phyloP scores from a whole-genome alignment of 1,140 invertebrate genomes.

The Protaetia brevitarsis region DNA sequence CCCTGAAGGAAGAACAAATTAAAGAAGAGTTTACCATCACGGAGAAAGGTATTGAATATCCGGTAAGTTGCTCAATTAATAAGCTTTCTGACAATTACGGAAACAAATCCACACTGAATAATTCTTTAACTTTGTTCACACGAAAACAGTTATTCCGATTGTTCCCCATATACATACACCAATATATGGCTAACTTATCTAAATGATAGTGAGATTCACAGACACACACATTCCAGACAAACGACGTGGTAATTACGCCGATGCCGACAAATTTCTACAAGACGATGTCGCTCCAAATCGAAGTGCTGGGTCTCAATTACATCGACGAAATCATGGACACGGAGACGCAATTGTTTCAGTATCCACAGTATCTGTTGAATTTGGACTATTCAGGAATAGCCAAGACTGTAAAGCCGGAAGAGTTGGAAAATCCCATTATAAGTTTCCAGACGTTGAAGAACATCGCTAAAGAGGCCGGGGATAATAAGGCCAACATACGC shows the following conservation, averaged over 20 bases:
- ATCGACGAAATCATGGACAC: background rate
- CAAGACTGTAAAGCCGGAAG: background rate
- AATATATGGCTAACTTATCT: too few species aligned
- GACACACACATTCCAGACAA: conserved; percentile 19
- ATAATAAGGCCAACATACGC: background rate
- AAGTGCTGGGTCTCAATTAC: background rate
- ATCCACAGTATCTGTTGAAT: background rate
- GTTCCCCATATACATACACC: too few species aligned
- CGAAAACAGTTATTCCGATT: too few species aligned
- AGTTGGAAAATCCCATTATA: background rate
- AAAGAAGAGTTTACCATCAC: conserved; percentile 34
- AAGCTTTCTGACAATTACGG: too few species aligned
- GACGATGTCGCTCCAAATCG: conserved; percentile 25
- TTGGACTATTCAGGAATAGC: background rate
- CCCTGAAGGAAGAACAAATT: conserved; percentile 24
- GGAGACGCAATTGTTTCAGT: conserved; percentile 20
- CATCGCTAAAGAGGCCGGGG: background rate
- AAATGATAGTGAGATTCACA: too few species aligned
- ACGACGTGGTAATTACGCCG: conserved; percentile 21
- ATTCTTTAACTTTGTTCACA: too few species aligned
- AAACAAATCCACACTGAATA: too few species aligned
- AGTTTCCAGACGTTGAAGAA: too few species aligned
- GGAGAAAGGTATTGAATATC: conserved; percentile 28
- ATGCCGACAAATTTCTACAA: conserved; percentile 22
- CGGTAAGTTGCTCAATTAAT: conserved; percentile 24